Evolutionary conservation across 2,113 vertebrate genomes (phyloP), one percentile per base, ranked within the genome.

Genomic region (Callipepla squamata): DNA sequence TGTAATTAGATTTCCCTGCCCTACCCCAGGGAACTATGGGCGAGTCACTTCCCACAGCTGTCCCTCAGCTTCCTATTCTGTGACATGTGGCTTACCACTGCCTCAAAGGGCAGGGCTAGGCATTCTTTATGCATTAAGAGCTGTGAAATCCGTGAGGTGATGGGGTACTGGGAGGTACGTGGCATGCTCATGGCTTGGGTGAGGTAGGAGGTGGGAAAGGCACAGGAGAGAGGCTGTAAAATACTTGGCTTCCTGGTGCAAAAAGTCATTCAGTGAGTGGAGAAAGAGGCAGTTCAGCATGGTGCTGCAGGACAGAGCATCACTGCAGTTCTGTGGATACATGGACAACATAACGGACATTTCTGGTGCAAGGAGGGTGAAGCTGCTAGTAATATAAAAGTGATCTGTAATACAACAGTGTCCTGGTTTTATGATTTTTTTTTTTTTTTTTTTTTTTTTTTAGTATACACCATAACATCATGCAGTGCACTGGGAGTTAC

Each of bases 31-130:
- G 61, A 55, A 74, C 89, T 91, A 87, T 59, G 85, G 79, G 59
- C 7, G 1, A 96, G 79, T 51, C 61, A 53, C 88, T 95, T 95
- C 80, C 62, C 89, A 91, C 94, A 96, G 95, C 94, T 93, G 85
- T 79, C 86, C 86, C 80, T 83, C 83, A 84, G 88, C 57, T 88
- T 95, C 90, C 95, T 83, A 7, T 23, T 61, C 81, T 45, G 68
- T 59, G 87, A 63, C 17, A 13, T 55, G 87, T 61, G 87, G 87
- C 78, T 87, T 84, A 77, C 42, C 50, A 13, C 34, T 28, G 2
- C 79, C 79, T 65, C 65, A 51, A 21, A 80, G 89, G 34, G 55
- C 75, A 80, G 47, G 51, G 65, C 4, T 50, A 28, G 55, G 67
- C 72, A 7, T 51, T 69, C 3, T 57, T 88, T 78, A 23, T 61